These are phyloP conservation scores for Aleiodes leptofemur DNA, from an alignment of 2,888 invertebrate species.

Conservation along the genomic window DNA sequence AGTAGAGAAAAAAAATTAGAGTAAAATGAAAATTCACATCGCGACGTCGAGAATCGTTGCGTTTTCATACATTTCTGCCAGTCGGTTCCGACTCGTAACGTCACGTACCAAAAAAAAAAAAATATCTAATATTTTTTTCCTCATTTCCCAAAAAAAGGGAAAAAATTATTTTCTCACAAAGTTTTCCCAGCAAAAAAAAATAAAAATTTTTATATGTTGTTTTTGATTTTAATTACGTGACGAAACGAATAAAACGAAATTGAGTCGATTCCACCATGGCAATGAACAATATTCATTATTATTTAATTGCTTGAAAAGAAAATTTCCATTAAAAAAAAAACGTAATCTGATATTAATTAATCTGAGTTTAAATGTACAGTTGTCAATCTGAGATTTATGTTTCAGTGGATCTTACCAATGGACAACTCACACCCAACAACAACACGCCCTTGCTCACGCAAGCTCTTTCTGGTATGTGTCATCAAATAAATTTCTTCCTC, in stretches of 20 bases:
- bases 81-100: constrained; percentile 51
- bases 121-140: constrained; percentile 1
- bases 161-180: too few species aligned
- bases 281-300: constrained; percentile 37
- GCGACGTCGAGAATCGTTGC: constrained; percentile 52
- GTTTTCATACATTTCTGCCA: constrained; percentile 65
- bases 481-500: constrained; percentile 26
- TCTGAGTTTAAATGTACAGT: constrained; percentile 70
- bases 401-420: constrained; percentile 96
- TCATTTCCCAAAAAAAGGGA: too few species aligned
- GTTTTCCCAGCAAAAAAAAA: too few species aligned
- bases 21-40: constrained; percentile 35
- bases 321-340: constrained; percentile 8
- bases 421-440: constrained; percentile 97
- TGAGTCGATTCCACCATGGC: constrained; percentile 28
- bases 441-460: constrained; percentile 96
- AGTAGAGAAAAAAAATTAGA: not conserved
- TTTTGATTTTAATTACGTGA: not conserved
- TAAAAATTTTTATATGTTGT: not conserved
- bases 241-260: constrained; percentile 29
- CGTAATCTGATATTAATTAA: constrained; percentile 43
- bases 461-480: constrained; percentile 93
- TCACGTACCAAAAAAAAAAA: constrained; percentile 32
- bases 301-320: constrained; percentile 25
- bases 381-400: constrained; percentile 81